phyloP scores from a whole-genome alignment of 2,888 invertebrate genomes.

The Drosophila paracracens region DNA sequence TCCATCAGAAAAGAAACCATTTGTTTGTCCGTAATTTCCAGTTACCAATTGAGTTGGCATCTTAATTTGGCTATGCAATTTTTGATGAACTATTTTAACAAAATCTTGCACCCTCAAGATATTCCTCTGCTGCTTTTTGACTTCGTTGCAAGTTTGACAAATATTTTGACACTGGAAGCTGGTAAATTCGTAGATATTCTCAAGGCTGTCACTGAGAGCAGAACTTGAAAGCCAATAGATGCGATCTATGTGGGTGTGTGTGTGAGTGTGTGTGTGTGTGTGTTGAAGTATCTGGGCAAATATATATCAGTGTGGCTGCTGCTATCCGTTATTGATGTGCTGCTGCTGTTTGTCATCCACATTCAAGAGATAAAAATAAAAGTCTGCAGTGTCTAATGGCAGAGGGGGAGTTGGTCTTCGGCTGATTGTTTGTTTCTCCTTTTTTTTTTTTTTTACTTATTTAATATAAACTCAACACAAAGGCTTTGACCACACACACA shows the following conservation, averaged over 20 bases:
- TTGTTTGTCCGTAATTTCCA: background rate
- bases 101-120: background rate
- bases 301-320: constrained; percentile 37
- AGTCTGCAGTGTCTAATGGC: constrained; percentile 23
- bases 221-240: constrained; percentile 29
- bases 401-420: constrained; percentile 46
- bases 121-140: background rate
- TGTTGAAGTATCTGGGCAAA: constrained; percentile 40
- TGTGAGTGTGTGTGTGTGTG: constrained; percentile 10
- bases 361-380: constrained; percentile 68
- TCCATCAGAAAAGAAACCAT: no score
- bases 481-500: constrained; percentile 54
- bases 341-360: constrained; percentile 59
- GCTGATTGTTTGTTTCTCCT: constrained; percentile 44
- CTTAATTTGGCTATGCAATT: background rate
- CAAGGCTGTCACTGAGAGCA: constrained; percentile 26
- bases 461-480: constrained; percentile 75
- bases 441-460: constrained; percentile 61
- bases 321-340: constrained; percentile 59
- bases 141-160: constrained; percentile 24
- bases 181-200: constrained; percentile 21
- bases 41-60: background rate
- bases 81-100: background rate
- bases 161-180: constrained; percentile 25
- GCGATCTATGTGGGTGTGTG: constrained; percentile 1